phyloP scores from a whole-genome alignment of 2,888 invertebrate species.

The Barypeithes pellucidus region DNA sequence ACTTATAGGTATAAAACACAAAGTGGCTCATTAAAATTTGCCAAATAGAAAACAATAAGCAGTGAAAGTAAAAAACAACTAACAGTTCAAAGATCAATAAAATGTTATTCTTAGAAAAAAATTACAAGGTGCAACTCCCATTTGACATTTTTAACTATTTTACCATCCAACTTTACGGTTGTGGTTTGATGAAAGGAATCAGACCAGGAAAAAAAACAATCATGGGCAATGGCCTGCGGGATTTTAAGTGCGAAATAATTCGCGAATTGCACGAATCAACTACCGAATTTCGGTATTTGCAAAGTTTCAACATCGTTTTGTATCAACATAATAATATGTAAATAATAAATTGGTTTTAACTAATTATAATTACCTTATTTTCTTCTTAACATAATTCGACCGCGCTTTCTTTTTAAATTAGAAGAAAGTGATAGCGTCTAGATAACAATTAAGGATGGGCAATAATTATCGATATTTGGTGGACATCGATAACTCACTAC shows the following conservation, averaged over 20 bases:
- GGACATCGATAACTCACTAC: too few species aligned
- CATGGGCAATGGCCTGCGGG: slow-evolving; percentile 29
- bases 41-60: slow-evolving; percentile 29
- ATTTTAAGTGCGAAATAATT: slow-evolving; percentile 23
- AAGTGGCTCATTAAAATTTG: slow-evolving; percentile 4
- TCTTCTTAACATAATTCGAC: too few species aligned
- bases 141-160: slow-evolving; percentile 34
- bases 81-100: slow-evolving; percentile 45
- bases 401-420: too few species aligned
- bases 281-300: slow-evolving; percentile 25
- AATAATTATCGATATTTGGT: too few species aligned
- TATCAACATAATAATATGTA: too few species aligned
- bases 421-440: too few species aligned
- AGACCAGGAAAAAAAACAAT: slow-evolving; percentile 20
- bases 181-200: slow-evolving; percentile 32
- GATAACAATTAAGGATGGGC: too few species aligned
- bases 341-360: too few species aligned
- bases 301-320: slow-evolving; percentile 33
- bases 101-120: slow-evolving; percentile 37
- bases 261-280: slow-evolving; percentile 28
- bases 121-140: slow-evolving; percentile 26
- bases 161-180: slow-evolving; percentile 11
- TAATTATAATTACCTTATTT: too few species aligned
- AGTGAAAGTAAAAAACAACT: slow-evolving; percentile 43
- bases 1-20: not conserved